phyloP scores from a whole-genome alignment of 2,113 vertebrate species.

The Hydrolagus affinis region DNA sequence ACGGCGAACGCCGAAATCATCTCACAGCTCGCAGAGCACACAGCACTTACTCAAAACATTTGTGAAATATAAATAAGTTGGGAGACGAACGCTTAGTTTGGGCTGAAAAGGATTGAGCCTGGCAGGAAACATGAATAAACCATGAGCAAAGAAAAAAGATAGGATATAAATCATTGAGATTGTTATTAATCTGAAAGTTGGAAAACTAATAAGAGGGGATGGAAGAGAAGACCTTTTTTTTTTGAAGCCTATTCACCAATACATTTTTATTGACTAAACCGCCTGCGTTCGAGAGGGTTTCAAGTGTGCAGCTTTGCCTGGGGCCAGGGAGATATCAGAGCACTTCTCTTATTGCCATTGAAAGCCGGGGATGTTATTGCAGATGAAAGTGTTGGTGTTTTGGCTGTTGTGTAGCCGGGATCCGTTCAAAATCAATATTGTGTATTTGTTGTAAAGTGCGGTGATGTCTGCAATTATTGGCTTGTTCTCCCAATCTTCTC shows the following conservation, averaged over 20 bases:
- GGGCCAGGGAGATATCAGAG: background rate
- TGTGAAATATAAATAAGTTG: no score
- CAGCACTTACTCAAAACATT: no score
- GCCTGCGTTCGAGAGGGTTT: background rate
- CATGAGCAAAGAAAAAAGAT: background rate
- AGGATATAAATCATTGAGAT: background rate
- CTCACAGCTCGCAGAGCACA: no score
- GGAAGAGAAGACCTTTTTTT: background rate
- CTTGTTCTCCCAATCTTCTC: no score
- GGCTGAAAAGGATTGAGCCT: background rate
- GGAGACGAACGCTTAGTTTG: background rate
- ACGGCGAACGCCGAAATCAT: background rate
- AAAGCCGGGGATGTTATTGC: background rate
- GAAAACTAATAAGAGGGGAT: background rate
- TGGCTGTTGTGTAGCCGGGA: background rate
- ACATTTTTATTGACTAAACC: background rate
- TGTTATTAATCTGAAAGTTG: background rate
- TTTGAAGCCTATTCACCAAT: background rate
- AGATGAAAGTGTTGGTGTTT: background rate
- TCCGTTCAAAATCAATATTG: no score
- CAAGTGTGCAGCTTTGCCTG: background rate
- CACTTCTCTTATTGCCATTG: background rate
- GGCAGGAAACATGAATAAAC: background rate
- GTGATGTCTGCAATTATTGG: no score
- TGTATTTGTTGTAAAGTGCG: no score